Conservation (phyloP, 2,113 vertebrate species). For the Apaloderma vittatum region DNA sequence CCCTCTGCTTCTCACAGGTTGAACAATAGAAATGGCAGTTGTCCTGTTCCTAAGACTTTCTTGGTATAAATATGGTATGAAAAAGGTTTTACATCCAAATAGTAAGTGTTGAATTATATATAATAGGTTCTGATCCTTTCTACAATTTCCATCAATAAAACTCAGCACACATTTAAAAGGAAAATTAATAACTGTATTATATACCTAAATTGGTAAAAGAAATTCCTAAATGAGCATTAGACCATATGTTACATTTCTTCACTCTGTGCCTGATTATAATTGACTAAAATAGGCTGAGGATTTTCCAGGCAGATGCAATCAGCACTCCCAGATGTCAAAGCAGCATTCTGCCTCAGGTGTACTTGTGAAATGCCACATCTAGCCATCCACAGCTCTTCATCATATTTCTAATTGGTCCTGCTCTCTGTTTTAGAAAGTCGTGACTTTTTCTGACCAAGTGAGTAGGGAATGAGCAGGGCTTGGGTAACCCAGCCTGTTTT, state of each 20-base stretch:
- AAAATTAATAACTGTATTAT: neutral
- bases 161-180: neutral
- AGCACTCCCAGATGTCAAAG: neutral
- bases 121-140: neutral
- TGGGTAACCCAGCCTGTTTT: neutral
- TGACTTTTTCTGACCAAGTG: neutral
- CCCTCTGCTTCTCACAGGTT: neutral
- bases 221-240: neutral
- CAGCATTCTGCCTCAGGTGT: neutral
- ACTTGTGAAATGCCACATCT: neutral
- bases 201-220: neutral
- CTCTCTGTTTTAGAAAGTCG: neutral
- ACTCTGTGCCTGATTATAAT: neutral
- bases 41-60: neutral
- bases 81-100: neutral
- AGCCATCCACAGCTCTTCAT: neutral
- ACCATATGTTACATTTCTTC: neutral
- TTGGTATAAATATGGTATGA: neutral
- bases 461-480: neutral
- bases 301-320: neutral
- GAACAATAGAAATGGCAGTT: neutral
- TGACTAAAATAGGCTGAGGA: neutral
- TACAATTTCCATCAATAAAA: neutral
- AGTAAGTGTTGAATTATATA: neutral
- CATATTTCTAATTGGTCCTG: neutral